These are phyloP conservation scores for Lithobius niger DNA, from an alignment of 1,140 invertebrate genomes.

Conservation along the genomic window DNA sequence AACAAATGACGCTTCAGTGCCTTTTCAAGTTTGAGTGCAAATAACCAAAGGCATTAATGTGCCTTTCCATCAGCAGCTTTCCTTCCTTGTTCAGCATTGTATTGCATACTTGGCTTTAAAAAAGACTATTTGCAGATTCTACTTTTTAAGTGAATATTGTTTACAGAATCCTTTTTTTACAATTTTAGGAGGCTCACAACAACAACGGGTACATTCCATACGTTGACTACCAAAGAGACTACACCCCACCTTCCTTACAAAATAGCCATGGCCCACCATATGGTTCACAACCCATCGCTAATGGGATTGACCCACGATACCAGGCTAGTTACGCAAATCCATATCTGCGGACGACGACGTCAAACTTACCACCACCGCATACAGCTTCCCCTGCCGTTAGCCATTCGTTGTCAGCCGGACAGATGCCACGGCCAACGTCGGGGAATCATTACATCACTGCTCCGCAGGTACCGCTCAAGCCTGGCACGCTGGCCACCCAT, in stretches of 20 bases:
- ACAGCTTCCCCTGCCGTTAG: constrained; percentile 60
- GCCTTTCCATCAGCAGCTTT: background rate
- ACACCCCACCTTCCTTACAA: constrained; percentile 53
- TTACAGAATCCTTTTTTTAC: background rate
- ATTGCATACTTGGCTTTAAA: no score
- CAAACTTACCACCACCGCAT: constrained; percentile 35
- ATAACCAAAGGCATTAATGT: no score
- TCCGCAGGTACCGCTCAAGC: constrained; percentile 36
- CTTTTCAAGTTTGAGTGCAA: no score
- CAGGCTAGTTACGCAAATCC: constrained; percentile 79
- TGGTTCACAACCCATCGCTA: constrained; percentile 17
- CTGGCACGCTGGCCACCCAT: constrained; percentile 43
- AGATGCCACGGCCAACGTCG: constrained; percentile 34
- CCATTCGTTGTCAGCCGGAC: constrained; percentile 43
- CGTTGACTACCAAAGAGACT: constrained; percentile 69
- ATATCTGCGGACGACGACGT: constrained; percentile 48
- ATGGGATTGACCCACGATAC: constrained; percentile 64
- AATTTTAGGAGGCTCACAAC: constrained; percentile 54
- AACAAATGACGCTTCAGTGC: no score
- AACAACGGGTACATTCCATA: constrained; percentile 80
- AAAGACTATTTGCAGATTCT: no score
- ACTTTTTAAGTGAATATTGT: no score
- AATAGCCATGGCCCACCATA: constrained; percentile 26
- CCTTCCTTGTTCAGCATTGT: no score
- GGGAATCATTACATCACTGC: constrained; percentile 34